A percentile compares a stretch with the other conserved stretches of the same genome.
Conservation (phyloP, 2,797 vertebrate species). For the Galago senegalensis region DNA sequence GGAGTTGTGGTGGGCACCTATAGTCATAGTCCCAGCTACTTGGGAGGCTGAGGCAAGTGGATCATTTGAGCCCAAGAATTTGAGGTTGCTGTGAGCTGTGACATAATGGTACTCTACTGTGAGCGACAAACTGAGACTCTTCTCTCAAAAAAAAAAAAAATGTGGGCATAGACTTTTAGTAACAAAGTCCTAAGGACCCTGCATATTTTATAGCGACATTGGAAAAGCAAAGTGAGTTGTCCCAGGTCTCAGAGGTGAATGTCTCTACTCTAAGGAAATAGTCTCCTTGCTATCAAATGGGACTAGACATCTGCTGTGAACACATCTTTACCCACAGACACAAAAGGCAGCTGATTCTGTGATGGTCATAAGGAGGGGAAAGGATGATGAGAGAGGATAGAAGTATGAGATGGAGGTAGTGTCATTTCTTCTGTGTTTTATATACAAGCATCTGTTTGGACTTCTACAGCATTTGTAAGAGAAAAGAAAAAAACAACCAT, state of each 20-base stretch:
- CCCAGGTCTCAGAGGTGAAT: not conserved
- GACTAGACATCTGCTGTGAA: not conserved
- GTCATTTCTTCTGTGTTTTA: not conserved
- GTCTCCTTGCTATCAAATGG: not conserved
- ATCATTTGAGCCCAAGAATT: too few relatives aligned
- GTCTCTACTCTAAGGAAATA: not conserved
- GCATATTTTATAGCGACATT: not conserved
- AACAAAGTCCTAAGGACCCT: not conserved
- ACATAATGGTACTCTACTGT: too few relatives aligned
- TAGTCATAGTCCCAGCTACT: too few relatives aligned
- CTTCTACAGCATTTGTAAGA: not conserved
- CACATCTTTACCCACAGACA: conserved; percentile 30
- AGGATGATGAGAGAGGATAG: not conserved
- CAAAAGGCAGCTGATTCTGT: not conserved
- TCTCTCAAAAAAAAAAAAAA: too few relatives aligned
- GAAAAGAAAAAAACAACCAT: not conserved
- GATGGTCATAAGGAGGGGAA: not conserved
- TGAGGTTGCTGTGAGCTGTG: too few relatives aligned
- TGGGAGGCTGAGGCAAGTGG: too few relatives aligned
- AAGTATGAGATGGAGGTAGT: not conserved
- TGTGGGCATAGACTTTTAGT: not conserved
- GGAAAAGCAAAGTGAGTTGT: not conserved
- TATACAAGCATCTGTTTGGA: not conserved
- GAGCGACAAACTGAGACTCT: too few relatives aligned
- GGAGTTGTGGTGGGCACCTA: too few relatives aligned